Conservation (phyloP, 2,797 vertebrate genomes). For the Danio kyathit region DNA sequence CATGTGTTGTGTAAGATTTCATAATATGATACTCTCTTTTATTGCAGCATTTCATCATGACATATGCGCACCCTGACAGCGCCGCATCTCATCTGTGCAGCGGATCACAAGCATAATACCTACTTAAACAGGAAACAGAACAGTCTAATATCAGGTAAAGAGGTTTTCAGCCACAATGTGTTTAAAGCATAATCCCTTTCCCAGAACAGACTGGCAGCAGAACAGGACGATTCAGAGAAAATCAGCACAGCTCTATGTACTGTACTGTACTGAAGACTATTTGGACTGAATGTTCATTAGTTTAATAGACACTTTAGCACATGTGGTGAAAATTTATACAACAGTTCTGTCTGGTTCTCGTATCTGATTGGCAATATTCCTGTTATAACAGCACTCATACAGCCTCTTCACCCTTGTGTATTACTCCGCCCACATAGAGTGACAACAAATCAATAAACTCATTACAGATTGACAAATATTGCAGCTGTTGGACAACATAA, state of each 20-base stretch:
- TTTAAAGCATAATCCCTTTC: conserved; percentile 5
- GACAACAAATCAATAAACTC: too few relatives aligned
- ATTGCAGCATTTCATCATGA: conserved; percentile 8
- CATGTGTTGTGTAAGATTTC: conserved; percentile 38
- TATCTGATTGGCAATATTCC: too few relatives aligned
- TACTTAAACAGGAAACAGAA: conserved; percentile 1
- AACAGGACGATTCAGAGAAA: background rate
- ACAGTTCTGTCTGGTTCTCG: too few relatives aligned
- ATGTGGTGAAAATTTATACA: too few relatives aligned
- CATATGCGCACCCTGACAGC: background rate
- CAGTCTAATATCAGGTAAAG: background rate
- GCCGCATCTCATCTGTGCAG: background rate
- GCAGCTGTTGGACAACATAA: too few relatives aligned
- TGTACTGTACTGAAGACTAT: background rate
- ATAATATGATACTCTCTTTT: conserved; percentile 5
- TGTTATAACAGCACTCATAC: too few relatives aligned
- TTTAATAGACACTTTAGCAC: background rate
- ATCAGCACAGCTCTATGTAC: background rate
- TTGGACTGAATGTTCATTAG: background rate
- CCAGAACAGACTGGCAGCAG: background rate
- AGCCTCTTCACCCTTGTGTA: too few relatives aligned
- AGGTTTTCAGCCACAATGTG: background rate
- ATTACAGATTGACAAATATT: too few relatives aligned
- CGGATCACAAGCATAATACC: conserved; percentile 13
- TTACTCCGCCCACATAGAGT: too few relatives aligned